These are phyloP conservation scores for Deroptyus accipitrinus DNA, from an alignment of 2,113 vertebrate species.

Conservation along the genomic window DNA sequence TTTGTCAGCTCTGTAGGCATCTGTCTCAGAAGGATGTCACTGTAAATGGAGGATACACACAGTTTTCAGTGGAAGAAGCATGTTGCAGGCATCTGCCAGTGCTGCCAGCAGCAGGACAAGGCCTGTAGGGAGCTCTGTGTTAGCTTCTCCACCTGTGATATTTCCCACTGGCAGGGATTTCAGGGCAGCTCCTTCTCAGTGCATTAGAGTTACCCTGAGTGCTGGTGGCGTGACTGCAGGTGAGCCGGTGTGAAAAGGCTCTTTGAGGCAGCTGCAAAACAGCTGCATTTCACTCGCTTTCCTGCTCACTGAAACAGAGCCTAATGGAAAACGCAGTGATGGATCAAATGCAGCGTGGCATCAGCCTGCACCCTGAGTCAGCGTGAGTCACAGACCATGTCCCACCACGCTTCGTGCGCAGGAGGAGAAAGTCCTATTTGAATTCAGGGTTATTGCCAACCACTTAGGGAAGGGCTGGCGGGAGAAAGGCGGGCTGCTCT, in stretches of 20 bases:
- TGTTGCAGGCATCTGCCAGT: neutral
- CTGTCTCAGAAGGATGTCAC: neutral
- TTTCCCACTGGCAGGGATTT: neutral
- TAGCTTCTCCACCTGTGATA: conserved; percentile 1
- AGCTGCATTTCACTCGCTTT: neutral
- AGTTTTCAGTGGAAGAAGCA: neutral
- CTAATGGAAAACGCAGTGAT: neutral
- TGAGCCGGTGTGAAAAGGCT: neutral
- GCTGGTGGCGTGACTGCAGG: fast-evolving
- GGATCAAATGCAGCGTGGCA: neutral
- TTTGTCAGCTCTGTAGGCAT: neutral
- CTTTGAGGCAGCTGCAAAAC: neutral
- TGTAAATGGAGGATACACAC: neutral
- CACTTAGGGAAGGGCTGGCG: neutral
- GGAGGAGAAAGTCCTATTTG: neutral
- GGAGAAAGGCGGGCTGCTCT: neutral
- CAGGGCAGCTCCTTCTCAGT: neutral
- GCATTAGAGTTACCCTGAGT: neutral
- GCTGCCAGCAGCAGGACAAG: neutral
- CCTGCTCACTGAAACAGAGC: neutral
- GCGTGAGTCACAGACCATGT: neutral
- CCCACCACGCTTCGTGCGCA: fast-evolving
- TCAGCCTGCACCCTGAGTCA: neutral
- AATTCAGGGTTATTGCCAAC: neutral
- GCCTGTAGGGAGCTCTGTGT: neutral